Conservation (phyloP, 2,113 vertebrate genomes). For the Atlantisia rogersi region DNA sequence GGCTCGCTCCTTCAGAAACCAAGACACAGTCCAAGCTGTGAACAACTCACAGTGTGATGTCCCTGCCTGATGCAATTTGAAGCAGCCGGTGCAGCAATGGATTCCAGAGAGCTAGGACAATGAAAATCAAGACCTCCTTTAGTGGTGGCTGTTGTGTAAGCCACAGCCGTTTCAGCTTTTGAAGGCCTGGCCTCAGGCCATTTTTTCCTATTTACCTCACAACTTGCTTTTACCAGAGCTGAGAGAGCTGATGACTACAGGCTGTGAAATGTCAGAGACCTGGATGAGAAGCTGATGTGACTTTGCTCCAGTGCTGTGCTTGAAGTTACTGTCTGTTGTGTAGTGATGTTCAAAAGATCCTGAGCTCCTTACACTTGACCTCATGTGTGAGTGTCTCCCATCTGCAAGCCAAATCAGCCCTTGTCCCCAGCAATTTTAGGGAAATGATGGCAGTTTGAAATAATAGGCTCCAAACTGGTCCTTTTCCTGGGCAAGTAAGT, state of each 20-base stretch:
- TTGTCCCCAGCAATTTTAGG: background rate
- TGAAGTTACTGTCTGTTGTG: background rate
- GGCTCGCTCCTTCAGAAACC: background rate
- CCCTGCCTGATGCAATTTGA: background rate
- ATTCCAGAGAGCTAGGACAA: background rate
- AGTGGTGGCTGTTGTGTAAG: background rate
- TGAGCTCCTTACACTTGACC: background rate
- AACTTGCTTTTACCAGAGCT: background rate
- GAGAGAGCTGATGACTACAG: background rate
- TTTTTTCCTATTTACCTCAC: background rate
- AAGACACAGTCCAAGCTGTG: background rate
- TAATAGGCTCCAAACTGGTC: background rate
- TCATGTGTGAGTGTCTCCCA: accelerated
- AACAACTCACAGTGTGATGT: accelerated
- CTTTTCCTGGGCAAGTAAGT: background rate
- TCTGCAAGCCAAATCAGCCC: background rate
- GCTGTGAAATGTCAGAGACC: background rate
- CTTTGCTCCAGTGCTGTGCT: accelerated
- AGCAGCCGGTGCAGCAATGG: background rate
- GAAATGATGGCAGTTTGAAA: background rate
- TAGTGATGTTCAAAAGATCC: background rate
- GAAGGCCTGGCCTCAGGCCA: background rate
- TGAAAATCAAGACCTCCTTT: constrained; percentile 1
- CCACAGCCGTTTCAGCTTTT: background rate
- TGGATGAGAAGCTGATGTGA: accelerated